Evolutionary conservation across 2,113 vertebrate species (phyloP).

Genomic region (Engraulis encrasicolus): DNA sequence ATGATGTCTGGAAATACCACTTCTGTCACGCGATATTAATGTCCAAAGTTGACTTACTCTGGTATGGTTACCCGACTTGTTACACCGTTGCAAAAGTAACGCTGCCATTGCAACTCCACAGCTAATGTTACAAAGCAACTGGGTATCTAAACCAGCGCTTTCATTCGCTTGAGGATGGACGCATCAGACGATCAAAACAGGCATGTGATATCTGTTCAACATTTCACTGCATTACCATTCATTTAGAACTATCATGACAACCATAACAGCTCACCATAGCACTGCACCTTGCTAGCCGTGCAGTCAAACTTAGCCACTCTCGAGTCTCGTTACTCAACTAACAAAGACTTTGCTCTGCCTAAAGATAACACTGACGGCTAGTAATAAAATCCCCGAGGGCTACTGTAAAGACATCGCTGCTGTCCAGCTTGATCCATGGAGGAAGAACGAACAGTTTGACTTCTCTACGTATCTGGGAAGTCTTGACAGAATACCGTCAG

Average conservation of each 20-base stretch:
- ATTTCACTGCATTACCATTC: neutral
- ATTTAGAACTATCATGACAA: neutral
- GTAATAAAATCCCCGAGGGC: neutral
- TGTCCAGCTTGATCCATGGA: neutral
- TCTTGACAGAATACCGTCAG: slow-evolving; percentile 18
- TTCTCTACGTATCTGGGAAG: neutral
- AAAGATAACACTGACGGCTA: neutral
- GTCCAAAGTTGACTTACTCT: slow-evolving; percentile 41
- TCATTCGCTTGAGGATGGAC: neutral
- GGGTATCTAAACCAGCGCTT: neutral
- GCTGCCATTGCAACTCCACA: slow-evolving; percentile 62
- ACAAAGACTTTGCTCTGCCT: neutral
- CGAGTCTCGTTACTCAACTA: neutral
- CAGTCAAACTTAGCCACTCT: neutral
- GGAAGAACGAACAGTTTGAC: neutral
- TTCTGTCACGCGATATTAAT: slow-evolving; percentile 34
- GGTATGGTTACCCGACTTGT: slow-evolving; percentile 51
- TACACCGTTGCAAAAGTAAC: slow-evolving; percentile 55
- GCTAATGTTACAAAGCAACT: neutral
- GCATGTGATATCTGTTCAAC: neutral
- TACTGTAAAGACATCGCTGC: neutral
- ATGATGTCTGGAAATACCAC: neutral
- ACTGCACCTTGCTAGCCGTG: neutral
- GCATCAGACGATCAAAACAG: neutral
- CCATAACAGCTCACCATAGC: neutral